These are phyloP conservation scores for Dipodomys ordii DNA, from an alignment of 2,113 vertebrate species.

Conservation along the genomic window DNA sequence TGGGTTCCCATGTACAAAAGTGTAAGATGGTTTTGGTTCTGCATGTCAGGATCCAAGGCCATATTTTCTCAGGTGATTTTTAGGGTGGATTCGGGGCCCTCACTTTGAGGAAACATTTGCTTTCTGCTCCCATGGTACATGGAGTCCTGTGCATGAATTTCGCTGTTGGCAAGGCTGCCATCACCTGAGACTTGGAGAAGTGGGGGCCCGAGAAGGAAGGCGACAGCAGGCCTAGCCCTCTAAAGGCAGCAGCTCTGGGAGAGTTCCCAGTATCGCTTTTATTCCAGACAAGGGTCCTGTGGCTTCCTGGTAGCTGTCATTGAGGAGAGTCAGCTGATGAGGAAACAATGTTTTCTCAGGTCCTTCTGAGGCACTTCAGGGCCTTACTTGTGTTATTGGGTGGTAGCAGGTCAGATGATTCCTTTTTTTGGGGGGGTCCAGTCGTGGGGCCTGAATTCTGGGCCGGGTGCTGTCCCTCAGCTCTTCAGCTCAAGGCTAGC, in stretches of 20 bases:
- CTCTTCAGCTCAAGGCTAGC: too few relatives aligned
- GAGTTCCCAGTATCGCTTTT: neutral
- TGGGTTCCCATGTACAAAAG: neutral
- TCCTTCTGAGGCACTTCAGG: neutral
- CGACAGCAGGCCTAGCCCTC: neutral
- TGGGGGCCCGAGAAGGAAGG: accelerated
- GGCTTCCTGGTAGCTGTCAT: neutral
- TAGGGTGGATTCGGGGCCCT: neutral
- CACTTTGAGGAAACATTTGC: neutral
- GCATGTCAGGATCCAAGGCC: neutral
- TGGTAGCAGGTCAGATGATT: neutral
- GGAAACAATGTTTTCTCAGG: neutral
- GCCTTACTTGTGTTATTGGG: neutral
- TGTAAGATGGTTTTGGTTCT: neutral
- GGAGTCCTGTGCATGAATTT: neutral
- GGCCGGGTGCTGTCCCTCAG: too few relatives aligned
- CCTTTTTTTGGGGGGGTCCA: too few relatives aligned
- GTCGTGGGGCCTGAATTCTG: too few relatives aligned
- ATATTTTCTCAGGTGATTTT: neutral
- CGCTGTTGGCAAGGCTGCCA: neutral
- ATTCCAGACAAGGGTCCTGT: neutral
- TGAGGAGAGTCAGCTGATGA: neutral
- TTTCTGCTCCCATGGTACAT: neutral
- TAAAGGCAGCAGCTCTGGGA: neutral
- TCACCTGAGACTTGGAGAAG: neutral